phyloP scores from a whole-genome alignment of 1,140 invertebrate species.

The Zaprionus camerounensis region DNA sequence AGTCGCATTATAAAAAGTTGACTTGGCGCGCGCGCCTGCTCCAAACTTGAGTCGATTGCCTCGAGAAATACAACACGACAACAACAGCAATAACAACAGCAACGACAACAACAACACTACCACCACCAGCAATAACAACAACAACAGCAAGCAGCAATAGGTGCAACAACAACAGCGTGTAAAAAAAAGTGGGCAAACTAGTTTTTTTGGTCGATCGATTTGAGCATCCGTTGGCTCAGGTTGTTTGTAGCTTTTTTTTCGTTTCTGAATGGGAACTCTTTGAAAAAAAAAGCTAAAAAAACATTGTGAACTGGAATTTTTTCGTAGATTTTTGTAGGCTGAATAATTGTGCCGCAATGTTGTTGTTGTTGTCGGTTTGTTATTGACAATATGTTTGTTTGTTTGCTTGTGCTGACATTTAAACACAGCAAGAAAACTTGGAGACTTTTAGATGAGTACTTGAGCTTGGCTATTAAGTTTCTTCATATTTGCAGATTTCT shows the following conservation, averaged over 20 bases:
- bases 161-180: constrained; percentile 32
- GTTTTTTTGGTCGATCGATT: constrained; percentile 67
- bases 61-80: constrained; percentile 39
- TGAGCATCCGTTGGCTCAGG: constrained; percentile 77
- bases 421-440: constrained; percentile 8
- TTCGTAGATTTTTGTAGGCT: constrained; percentile 37
- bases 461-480: not conserved
- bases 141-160: constrained; percentile 39
- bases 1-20: constrained; percentile 48
- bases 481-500: no score
- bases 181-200: constrained; percentile 76
- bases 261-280: constrained; percentile 69
- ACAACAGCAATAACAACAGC: constrained; percentile 25
- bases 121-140: constrained; percentile 32
- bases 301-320: constrained; percentile 68
- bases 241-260: constrained; percentile 59
- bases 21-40: constrained; percentile 71
- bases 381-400: constrained; percentile 21
- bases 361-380: constrained; percentile 50
- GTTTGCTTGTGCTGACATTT: not conserved
- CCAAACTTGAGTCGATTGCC: constrained; percentile 56
- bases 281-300: constrained; percentile 26
- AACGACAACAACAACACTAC: constrained; percentile 29
- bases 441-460: not conserved
- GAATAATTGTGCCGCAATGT: constrained; percentile 65